Evolutionary conservation across 2,113 vertebrate species (phyloP), one percentile per base, ranked within the genome.

Genomic region (Pelobates fuscus): DNA sequence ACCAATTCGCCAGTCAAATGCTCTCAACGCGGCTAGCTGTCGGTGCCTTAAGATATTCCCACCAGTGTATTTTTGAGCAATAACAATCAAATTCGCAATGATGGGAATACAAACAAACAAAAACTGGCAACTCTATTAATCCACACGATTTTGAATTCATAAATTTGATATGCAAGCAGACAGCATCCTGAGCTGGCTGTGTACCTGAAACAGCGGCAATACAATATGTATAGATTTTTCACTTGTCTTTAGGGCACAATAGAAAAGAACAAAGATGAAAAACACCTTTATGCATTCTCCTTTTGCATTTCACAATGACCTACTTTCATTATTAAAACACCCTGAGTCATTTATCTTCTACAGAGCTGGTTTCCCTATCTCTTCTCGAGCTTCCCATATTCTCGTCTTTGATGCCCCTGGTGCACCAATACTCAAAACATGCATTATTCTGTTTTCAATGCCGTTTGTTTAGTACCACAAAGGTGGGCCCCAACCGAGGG

Each of bases 391-490:
- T 24, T 26, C 20, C 62, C 44, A 20, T 44, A 6, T 15, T 30
- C 12, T 23, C 4, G 21, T 21, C 23, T 66, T 25, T 66, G 63
- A 66, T 46, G 63, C 41, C 63, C 61, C 41, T 11, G 24, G 20
- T 66, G 37, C 32, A 24, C n/a, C 37, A 46, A 26, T 66, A 10
- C 41, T 41, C 63, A 66, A 32, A 44, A 25, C 63, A 66, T 66
- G 41, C 63, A 66, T 66, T 25, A 66, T 66, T 66, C 63, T 41
- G n/a, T 65, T 30, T 65, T 65, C 10, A 11, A 10, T 8, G 7
- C 20, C 41, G 8, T 29, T 61, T 61, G 59, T 23, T 59, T 59
- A 26, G 25, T 25, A 59, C 24, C 55, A 26, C 2, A 59, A 26
- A 59, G 23, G 10, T 5, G 21, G 52, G 20, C 52, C 20, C 12